Base-by-base conservation (phyloP, 2,113 vertebrate genomes). In the Sinosuthora webbiana region DNA sequence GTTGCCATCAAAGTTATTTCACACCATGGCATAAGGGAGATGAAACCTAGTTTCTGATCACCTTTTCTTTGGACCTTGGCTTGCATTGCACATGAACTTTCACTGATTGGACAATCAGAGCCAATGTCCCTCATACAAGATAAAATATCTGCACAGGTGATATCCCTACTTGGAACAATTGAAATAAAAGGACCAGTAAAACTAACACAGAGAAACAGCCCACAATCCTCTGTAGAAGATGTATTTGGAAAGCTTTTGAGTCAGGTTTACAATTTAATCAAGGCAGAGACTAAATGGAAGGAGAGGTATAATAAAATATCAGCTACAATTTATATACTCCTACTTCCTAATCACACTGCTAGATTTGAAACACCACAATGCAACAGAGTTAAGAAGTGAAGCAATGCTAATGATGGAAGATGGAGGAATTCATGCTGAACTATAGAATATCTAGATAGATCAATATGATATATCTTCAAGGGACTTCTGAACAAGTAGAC, bases 221-320 rank as follows among this genome's bases (percentile, higher is more conserved):
- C 53, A 82, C 62, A 79, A 71, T 47, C 6, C 10, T 85, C 15
- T 49, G 23, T 2, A 68, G 44, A 90, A 81, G 39, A 68, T 78
- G 71, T 59, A 91, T 84, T 93, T 87, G 56, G 74, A 91, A 93
- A 91, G 62, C 22, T 82, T 82, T 79, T 82, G 81, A 84, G 57
- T 68, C 78, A 68, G 31, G 39, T 44, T 91, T 91, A 64, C 31
- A 82, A 73, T 60, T 87, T 91, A 94, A 82, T 91, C 91, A 89
- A 91, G n/a, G 25, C 21, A 92, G 27, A 93, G 15, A 68, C 21
- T 82, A 87, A 89, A 84, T 71, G 49, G 81, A 91, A 89, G 25
- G 13, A 85, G 35, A 59, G 27, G 7, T 63, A 56, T 37, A 91
- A 89, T 63, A 59, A 94, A 94, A 60, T 59, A 82, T 41, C 67